Percentiles rank a stretch among this genome's conserved stretches.
phyloP scores from a whole-genome alignment of 2,888 invertebrate genomes.

The Plemyria rubiginata region DNA sequence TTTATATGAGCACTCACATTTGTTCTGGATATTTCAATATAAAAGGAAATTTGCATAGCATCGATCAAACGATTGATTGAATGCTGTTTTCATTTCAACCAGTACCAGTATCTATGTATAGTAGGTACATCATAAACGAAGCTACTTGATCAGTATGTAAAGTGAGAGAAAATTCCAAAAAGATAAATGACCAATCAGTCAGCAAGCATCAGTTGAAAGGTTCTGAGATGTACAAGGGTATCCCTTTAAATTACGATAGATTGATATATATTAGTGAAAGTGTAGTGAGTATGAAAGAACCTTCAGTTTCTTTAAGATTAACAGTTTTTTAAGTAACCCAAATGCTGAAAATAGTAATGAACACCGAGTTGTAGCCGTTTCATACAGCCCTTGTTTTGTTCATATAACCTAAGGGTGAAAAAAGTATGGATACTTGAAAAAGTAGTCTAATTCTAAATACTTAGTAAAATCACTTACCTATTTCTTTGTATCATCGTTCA shows the following conservation, averaged over 20 bases:
- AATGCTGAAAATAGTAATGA: background rate
- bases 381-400: background rate
- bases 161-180: conserved; percentile 40
- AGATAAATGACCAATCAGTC: conserved; percentile 43
- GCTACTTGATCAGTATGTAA: conserved; percentile 29
- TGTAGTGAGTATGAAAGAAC: background rate
- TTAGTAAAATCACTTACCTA: conserved; percentile 66
- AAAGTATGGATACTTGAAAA: background rate
- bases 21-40: conserved; percentile 39
- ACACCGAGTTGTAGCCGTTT: background rate
- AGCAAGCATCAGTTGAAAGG: conserved; percentile 26
- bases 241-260: conserved; percentile 39
- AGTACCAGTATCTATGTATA: no score
- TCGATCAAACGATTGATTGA: conserved; percentile 33
- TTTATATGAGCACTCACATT: conserved; percentile 38
- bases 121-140: conserved; percentile 22
- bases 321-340: background rate
- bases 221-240: conserved; percentile 35
- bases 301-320: background rate
- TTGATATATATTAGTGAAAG: conserved; percentile 37
- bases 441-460: background rate
- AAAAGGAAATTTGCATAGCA: conserved; percentile 38
- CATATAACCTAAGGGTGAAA: background rate
- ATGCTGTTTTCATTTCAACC: conserved; percentile 31
- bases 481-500: conserved; percentile 73